Base-by-base conservation (phyloP, 2,888 invertebrate genomes). In the Dromius quadrimaculatus region DNA sequence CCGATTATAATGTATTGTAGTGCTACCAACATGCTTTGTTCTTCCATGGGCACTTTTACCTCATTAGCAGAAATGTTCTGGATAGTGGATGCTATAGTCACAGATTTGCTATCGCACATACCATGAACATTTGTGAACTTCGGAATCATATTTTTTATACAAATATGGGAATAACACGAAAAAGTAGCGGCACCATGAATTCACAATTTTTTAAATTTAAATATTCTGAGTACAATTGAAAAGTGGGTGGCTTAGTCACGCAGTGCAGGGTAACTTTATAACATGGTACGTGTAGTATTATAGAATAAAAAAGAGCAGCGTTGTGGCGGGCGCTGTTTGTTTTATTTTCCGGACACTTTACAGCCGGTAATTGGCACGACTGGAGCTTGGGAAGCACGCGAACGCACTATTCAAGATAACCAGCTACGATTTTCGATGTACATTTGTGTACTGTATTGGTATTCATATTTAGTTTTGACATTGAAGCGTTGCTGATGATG, bases 301-400 rank as follows among this genome's bases (percentile, higher is more conserved):
- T 73, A 73, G 76, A 75, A 76, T 76, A 76, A 77, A 76, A 76
- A 76, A 72, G 45, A 3, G 11, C n/a, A 17, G 45, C 47, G 32
- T 34, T 11, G 23, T 9, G 38, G n/a, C 8, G 19, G 2, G 62
- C 65, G 54, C 38, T 57, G 71, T 76, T 77, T 77, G 75, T 76
- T 78, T 78, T 77, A 74, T 78, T 78, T 77, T 74, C 73, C 75
- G 77, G 78, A 77, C 78, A 78, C 75, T 78, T 78, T 76, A 78
- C 77, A 77, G 75, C 75, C 78, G 74, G 77, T 79, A 79, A 79
- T 79, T 79, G 79, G 79, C 79, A 79, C 78, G 79, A 78, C 78
- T 76, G 74, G 74, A 74, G 19, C 50, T 50, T 73, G 74, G 74
- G 75, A 76, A 75, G 77, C 79, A 79, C 79, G 79, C 78, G 77